Evolutionary conservation across 2,888 invertebrate species (phyloP).

Genomic region (Epistrophe eligans): DNA sequence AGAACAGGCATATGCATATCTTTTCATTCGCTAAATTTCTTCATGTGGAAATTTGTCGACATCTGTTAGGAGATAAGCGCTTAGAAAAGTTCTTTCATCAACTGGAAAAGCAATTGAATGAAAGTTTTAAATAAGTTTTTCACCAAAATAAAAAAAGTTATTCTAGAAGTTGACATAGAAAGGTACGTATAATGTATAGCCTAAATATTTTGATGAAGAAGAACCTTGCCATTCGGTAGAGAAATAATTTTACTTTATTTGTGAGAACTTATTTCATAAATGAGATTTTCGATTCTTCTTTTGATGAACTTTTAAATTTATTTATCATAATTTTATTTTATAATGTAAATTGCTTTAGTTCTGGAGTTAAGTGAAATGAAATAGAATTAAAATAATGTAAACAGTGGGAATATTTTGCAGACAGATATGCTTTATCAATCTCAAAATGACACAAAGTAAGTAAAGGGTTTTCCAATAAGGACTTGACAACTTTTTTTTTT

Average conservation of each 20-base stretch:
- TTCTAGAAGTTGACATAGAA: not conserved
- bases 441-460: too few species aligned
- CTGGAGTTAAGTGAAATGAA: too few species aligned
- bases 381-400: too few species aligned
- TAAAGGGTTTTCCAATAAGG: too few species aligned
- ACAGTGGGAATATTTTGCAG: too few species aligned
- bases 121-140: conserved; percentile 9
- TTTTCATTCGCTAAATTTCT: conserved; percentile 16
- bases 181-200: not conserved
- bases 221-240: not conserved
- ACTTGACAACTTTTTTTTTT: too few species aligned
- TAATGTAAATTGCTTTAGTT: not conserved
- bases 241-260: not conserved
- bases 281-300: not conserved
- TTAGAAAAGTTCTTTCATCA: conserved; percentile 25
- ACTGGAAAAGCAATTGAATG: conserved; percentile 2
- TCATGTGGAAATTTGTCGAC: conserved; percentile 23
- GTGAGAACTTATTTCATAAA: not conserved
- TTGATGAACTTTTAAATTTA: not conserved
- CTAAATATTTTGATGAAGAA: not conserved
- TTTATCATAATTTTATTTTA: not conserved
- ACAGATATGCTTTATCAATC: too few species aligned
- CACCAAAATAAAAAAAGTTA: not conserved
- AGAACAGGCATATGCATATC: not conserved
- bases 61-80: conserved; percentile 3